These are phyloP conservation scores for Uromys caudimaculatus DNA, from an alignment of 2,797 vertebrate genomes.

Conservation along the genomic window DNA sequence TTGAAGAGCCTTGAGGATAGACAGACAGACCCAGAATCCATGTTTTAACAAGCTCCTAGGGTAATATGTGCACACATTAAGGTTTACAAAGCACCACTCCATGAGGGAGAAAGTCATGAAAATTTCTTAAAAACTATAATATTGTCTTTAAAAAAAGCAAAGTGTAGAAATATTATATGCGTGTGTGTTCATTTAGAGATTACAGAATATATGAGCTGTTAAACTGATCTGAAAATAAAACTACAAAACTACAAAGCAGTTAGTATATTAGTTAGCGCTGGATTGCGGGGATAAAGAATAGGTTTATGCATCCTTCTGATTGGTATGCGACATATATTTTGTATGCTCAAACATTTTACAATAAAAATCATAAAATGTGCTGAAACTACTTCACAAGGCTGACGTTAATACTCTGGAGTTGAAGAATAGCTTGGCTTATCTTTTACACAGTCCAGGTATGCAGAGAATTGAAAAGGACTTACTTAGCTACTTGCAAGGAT, in stretches of 20 bases:
- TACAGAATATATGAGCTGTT: not conserved
- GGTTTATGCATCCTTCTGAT: not conserved
- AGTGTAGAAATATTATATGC: not conserved
- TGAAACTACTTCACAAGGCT: not conserved
- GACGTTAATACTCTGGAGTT: not conserved
- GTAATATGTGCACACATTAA: not conserved
- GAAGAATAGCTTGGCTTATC: not conserved
- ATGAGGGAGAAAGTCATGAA: not conserved
- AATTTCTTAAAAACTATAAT: constrained; percentile 5
- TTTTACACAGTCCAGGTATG: not conserved
- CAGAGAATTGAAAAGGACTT: not conserved
- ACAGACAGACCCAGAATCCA: not conserved
- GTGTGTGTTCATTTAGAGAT: not conserved
- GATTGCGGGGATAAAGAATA: no score
- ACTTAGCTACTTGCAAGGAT: not conserved
- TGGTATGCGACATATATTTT: not conserved
- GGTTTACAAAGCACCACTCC: not conserved
- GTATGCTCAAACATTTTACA: not conserved
- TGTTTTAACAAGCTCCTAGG: not conserved
- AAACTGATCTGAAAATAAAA: not conserved
- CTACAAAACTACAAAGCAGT: not conserved
- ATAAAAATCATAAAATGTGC: not conserved
- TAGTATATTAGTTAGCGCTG: not conserved
- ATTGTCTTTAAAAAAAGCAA: not conserved
- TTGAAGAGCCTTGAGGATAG: not conserved